A percentile compares a stretch with the other conserved stretches of the same genome.
phyloP scores from a whole-genome alignment of 2,888 invertebrate genomes.

The Epinotia bilunana region DNA sequence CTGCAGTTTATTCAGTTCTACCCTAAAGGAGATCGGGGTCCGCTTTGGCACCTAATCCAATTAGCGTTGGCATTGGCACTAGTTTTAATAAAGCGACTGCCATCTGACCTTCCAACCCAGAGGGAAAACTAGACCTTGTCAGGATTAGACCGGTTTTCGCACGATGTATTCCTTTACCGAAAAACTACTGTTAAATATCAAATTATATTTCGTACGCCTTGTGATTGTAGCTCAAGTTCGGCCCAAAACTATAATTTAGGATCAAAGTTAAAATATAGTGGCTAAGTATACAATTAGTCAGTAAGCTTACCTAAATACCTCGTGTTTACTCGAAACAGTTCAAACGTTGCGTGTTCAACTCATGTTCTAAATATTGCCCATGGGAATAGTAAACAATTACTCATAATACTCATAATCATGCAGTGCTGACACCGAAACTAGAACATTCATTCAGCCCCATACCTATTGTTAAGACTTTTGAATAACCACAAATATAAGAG shows the following conservation, averaged over 20 bases:
- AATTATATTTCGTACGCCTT: neutral
- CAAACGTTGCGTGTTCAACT: conserved; percentile 20
- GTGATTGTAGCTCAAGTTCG: conserved; percentile 8
- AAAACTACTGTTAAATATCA: no score
- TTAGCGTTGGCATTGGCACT: no score
- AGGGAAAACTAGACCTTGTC: no score
- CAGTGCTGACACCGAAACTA: conserved; percentile 2
- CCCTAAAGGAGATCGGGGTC: no score
- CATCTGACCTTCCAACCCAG: no score
- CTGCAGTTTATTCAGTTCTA: no score
- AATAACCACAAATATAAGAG: neutral
- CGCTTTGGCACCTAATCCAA: no score
- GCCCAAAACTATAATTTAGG: neutral
- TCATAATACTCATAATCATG: conserved; percentile 16
- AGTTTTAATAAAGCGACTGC: no score
- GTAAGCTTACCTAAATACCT: conserved; percentile 20
- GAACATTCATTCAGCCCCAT: conserved; percentile 9
- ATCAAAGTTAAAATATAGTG: neutral
- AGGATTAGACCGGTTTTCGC: no score
- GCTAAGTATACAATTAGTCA: conserved; percentile 2
- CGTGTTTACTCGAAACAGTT: conserved; percentile 22
- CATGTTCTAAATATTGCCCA: conserved; percentile 24
- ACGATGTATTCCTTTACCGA: no score
- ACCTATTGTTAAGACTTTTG: conserved; percentile 10
- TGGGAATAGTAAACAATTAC: conserved; percentile 33